Evolutionary conservation across 2,797 vertebrate species (phyloP).

Genomic region (Aldrovandia affinis): DNA sequence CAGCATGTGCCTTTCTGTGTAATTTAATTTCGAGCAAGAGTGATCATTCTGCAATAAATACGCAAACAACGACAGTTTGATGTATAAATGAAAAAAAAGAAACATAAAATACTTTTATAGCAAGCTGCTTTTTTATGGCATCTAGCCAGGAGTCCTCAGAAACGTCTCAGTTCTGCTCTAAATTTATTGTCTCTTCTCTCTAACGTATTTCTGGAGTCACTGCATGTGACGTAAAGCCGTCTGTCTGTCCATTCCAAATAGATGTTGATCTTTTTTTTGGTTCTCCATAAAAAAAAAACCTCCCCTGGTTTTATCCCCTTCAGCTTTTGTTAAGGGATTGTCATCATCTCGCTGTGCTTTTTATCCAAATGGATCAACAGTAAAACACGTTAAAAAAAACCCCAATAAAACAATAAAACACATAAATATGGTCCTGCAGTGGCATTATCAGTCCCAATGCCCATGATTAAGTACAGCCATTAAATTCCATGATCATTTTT

Average conservation of each 20-base stretch:
- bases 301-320: neutral
- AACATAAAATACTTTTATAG: neutral
- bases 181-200: neutral
- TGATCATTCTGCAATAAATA: neutral
- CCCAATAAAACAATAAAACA: neutral
- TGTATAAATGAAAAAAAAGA: neutral
- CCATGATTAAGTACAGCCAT: neutral
- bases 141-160: neutral
- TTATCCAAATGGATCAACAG: neutral
- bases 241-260: too few relatives aligned
- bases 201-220: neutral
- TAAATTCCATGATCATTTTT: neutral
- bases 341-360: neutral
- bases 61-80: neutral
- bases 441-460: neutral
- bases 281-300: too few relatives aligned
- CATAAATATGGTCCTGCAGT: neutral
- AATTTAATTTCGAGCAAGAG: neutral
- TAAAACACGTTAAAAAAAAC: too few relatives aligned
- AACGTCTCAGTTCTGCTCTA: neutral
- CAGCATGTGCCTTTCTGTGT: neutral
- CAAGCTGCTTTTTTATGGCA: conserved; percentile 4
- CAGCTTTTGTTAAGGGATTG: neutral
- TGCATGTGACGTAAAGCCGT: neutral
- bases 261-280: too few relatives aligned